Base-by-base conservation (phyloP, 2,888 invertebrate species). In the Baronia brevicornis region DNA sequence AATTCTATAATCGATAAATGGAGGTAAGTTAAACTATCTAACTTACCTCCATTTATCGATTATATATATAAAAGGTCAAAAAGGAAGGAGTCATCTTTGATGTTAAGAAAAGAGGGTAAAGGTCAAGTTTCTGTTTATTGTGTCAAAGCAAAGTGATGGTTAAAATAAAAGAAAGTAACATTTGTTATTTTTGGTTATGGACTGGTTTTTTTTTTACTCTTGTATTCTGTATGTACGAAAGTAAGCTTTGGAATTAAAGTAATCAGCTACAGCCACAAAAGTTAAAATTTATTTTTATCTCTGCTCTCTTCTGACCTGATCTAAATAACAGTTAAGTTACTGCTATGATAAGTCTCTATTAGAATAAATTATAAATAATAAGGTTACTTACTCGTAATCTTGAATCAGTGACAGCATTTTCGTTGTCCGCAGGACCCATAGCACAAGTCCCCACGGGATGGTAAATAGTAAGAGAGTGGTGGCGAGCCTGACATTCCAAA, bases 381-480 rank as follows among this genome's bases (percentile, higher is more conserved):
- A n/a, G n/a, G n/a, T n/a, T 30, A 57, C 55, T 46, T 43, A 78
- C 82, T 49, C 72, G 78, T 6, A 94, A 60, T 31, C 91, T 82
- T 0, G 90, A 72, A 65, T 93, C 90, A 0, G 94, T 92, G 0
- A 94, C 94, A 1, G 90, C 88, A 24, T 70, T 60, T 1, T 74
- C 73, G 11, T 75, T 58, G 0, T 65, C 57, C 1, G 48, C 37
- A 0, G 91, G 90, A 0, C 92, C 93, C 93, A 94, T 94, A 58
- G 93, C 92, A 40, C 91, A 91, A 0, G 94, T 94, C 4, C 94
- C 92, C 1, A 89, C 89, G 0, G 93, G 93, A 64, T 94, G 94
- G 62, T 93, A 94, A 43, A 94, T 91, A 0, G 94, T 94, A 54
- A 92, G 77, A 0, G 92, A 88, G 62, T 92, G 92, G 49, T 91